phyloP scores from a whole-genome alignment of 1,140 invertebrate species.

The Lepidurus arcticus region DNA sequence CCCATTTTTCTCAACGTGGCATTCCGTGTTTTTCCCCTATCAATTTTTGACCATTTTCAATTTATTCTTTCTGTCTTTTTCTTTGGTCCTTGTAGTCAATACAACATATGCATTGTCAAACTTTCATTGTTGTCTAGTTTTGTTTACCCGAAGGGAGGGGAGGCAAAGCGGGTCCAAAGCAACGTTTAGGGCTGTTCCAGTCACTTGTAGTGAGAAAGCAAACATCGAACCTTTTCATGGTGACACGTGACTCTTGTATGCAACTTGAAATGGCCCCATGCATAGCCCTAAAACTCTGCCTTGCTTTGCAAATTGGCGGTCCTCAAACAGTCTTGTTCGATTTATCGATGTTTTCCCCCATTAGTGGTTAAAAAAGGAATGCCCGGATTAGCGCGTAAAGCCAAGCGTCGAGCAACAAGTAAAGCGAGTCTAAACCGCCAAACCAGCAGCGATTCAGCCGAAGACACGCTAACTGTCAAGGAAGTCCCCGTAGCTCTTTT shows the following conservation, averaged over 20 bases:
- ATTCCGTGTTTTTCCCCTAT: constrained; percentile 16
- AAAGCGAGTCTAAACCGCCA: background rate
- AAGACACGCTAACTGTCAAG: background rate
- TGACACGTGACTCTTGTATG: background rate
- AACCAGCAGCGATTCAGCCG: background rate
- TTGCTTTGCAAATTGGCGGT: background rate
- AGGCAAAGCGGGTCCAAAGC: background rate
- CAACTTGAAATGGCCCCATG: constrained; percentile 1
- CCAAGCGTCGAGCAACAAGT: background rate
- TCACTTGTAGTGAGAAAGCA: background rate
- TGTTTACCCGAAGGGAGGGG: background rate
- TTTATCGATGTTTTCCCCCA: background rate
- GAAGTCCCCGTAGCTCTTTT: constrained; percentile 45
- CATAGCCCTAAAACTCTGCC: constrained; percentile 3
- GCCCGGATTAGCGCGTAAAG: background rate
- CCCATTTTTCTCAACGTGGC: constrained; percentile 7
- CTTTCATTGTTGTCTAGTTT: background rate
- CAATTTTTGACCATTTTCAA: constrained; percentile 23
- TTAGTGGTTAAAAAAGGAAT: background rate
- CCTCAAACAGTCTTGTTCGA: background rate
- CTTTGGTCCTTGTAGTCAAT: constrained; percentile 21
- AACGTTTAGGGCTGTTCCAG: constrained; percentile 1
- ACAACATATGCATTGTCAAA: background rate
- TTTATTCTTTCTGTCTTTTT: background rate
- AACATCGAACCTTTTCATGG: background rate